Conservation (phyloP, 2,888 invertebrate species). For the Lycia hirtaria region DNA sequence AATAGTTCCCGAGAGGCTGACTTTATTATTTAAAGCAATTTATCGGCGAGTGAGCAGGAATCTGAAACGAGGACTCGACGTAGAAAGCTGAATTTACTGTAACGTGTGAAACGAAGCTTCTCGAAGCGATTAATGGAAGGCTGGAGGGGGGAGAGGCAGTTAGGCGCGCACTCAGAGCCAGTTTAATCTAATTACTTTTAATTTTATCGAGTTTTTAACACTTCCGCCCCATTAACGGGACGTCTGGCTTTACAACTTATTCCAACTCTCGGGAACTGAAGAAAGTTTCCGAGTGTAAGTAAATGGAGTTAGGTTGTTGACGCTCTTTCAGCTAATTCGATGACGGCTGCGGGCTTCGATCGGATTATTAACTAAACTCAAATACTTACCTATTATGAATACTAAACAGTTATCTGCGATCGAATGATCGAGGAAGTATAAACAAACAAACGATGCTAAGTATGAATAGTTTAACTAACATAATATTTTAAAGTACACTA, state of each 20-base stretch:
- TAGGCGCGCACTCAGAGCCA: constrained; percentile 10
- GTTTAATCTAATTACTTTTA: constrained; percentile 16
- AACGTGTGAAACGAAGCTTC: background rate
- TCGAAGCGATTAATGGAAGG: background rate
- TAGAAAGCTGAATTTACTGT: background rate
- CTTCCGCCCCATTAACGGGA: background rate
- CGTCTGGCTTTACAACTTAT: constrained; percentile 4
- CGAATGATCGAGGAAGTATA: too few species aligned
- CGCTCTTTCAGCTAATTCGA: background rate
- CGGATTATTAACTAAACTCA: too few species aligned
- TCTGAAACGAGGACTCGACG: background rate
- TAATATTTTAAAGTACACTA: too few species aligned
- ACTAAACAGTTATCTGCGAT: too few species aligned
- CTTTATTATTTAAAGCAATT: constrained; percentile 11
- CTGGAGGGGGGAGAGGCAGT: too few species aligned
- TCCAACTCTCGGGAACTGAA: background rate
- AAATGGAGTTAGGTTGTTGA: background rate
- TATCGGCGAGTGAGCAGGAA: background rate
- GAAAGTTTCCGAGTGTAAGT: constrained; percentile 1
- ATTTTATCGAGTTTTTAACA: constrained; percentile 22
- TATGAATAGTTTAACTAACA: too few species aligned
- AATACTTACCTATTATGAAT: too few species aligned
- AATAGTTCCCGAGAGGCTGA: background rate
- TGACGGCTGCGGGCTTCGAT: too few species aligned
- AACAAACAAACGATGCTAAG: too few species aligned